phyloP scores from a whole-genome alignment of 1,140 invertebrate species.

The Drosophila chauvacae region DNA sequence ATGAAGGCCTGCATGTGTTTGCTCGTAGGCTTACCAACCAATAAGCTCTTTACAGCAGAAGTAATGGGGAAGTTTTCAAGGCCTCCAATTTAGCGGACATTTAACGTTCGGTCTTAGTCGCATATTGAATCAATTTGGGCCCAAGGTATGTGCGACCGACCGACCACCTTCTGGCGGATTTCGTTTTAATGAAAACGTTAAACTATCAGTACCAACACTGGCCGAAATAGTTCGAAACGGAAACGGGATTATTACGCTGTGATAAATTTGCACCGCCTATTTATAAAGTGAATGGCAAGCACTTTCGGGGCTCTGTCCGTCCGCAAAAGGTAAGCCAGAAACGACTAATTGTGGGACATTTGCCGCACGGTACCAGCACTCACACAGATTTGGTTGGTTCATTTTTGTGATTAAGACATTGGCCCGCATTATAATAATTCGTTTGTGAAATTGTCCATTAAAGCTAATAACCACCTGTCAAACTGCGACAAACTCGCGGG shows the following conservation, averaged over 20 bases:
- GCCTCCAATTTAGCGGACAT: slow-evolving; percentile 36
- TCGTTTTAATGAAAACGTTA: slow-evolving; percentile 20
- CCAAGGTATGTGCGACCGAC: slow-evolving; percentile 23
- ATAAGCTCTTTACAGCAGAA: slow-evolving; percentile 36
- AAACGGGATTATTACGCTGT: slow-evolving; percentile 37
- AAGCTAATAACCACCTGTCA: slow-evolving; percentile 46
- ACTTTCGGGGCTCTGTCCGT: slow-evolving; percentile 32
- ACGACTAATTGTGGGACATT: slow-evolving; percentile 56
- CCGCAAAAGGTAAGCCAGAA: slow-evolving; percentile 24
- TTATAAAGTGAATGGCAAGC: slow-evolving; percentile 48
- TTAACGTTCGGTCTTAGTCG: slow-evolving; percentile 42
- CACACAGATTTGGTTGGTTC: slow-evolving; percentile 44
- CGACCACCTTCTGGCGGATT: slow-evolving; percentile 10
- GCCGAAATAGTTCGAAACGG: slow-evolving; percentile 17
- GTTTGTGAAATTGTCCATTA: slow-evolving; percentile 63
- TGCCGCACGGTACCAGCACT: slow-evolving; percentile 28
- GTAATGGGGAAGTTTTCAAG: slow-evolving; percentile 71
- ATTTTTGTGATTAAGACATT: slow-evolving; percentile 59
- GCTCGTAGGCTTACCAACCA: slow-evolving; percentile 39
- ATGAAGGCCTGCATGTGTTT: slow-evolving; percentile 55
- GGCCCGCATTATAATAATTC: slow-evolving; percentile 58
- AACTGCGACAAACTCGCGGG: slow-evolving; percentile 39
- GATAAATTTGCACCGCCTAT: slow-evolving; percentile 39
- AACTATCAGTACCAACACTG: slow-evolving; percentile 8
- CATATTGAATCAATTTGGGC: slow-evolving; percentile 32